A percentile compares a stretch with the other conserved stretches of the same genome.
These are phyloP conservation scores for Paguma larvata DNA, from an alignment of 2,797 vertebrate genomes.

Conservation along the genomic window DNA sequence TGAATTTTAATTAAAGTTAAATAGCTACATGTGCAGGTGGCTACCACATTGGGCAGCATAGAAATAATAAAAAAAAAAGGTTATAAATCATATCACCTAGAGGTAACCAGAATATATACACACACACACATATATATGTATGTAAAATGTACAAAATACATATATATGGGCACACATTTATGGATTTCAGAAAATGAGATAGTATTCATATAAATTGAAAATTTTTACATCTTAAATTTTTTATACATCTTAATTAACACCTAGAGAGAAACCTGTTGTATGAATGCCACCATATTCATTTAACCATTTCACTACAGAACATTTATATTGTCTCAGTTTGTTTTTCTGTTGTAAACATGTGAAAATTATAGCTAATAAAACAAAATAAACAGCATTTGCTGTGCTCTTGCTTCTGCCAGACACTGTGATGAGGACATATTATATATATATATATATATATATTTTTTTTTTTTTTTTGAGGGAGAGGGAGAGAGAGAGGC, in stretches of 20 bases:
- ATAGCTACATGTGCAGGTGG: neutral
- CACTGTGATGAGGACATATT: neutral
- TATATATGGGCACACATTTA: neutral
- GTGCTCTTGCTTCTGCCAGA: neutral
- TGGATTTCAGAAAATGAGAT: slow-evolving; percentile 20
- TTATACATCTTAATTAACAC: neutral
- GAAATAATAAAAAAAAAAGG: neutral
- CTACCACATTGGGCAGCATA: neutral
- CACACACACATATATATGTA: neutral
- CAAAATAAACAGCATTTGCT: neutral
- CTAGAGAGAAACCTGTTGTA: neutral
- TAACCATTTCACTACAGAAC: neutral
- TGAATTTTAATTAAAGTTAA: slow-evolving; percentile 31
- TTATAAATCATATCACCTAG: neutral
- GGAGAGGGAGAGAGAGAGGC: no score
- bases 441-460: no score
- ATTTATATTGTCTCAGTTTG: neutral
- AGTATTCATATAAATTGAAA: neutral
- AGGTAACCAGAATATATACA: neutral
- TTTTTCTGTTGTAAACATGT: slow-evolving; percentile 10
- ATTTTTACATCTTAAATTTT: neutral
- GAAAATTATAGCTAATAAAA: slow-evolving; percentile 8
- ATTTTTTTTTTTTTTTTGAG: no score
- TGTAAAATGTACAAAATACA: neutral
- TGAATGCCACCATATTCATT: neutral